Percentiles rank a stretch among this genome's conserved stretches.
Conservation (phyloP, 2,888 invertebrate genomes). For the Bursaphelenchus okinawaensis region DNA sequence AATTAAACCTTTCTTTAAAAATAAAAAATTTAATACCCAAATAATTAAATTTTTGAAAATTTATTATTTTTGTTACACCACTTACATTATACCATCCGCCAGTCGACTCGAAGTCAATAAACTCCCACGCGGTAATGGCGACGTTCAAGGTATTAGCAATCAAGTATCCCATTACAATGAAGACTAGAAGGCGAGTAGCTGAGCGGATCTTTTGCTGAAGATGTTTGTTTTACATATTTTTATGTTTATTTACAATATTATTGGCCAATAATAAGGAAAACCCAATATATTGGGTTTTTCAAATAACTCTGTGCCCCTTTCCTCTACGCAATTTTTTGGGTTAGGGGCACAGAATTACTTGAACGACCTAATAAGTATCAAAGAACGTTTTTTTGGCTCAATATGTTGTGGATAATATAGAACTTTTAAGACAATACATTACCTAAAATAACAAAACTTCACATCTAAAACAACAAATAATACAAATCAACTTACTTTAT, state of each 20-base stretch:
- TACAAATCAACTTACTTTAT: conserved; percentile 42
- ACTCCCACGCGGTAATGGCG: conserved; percentile 52
- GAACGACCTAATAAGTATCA: too few species aligned
- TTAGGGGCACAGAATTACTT: too few species aligned
- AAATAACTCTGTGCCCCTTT: too few species aligned
- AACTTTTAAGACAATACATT: neutral
- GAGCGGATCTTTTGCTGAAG: conserved; percentile 51
- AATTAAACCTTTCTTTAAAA: neutral
- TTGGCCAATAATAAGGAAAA: too few species aligned
- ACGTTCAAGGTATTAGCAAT: conserved; percentile 50
- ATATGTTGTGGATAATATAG: too few species aligned
- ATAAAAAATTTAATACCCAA: neutral
- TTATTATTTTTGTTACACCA: neutral
- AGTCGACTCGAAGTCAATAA: conserved; percentile 43
- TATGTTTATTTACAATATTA: too few species aligned
- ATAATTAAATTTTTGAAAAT: neutral
- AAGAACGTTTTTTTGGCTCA: too few species aligned
- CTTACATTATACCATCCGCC: conserved; percentile 40
- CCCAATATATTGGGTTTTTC: too few species aligned
- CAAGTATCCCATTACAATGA: conserved; percentile 54
- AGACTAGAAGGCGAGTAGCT: conserved; percentile 50
- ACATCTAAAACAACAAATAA: neutral
- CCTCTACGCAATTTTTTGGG: too few species aligned
- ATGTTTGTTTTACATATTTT: too few species aligned
- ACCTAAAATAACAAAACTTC: neutral